A percentile compares a stretch with the other conserved stretches of the same genome.
Conservation (phyloP, 2,113 vertebrate genomes). For the Cacatua alba region DNA sequence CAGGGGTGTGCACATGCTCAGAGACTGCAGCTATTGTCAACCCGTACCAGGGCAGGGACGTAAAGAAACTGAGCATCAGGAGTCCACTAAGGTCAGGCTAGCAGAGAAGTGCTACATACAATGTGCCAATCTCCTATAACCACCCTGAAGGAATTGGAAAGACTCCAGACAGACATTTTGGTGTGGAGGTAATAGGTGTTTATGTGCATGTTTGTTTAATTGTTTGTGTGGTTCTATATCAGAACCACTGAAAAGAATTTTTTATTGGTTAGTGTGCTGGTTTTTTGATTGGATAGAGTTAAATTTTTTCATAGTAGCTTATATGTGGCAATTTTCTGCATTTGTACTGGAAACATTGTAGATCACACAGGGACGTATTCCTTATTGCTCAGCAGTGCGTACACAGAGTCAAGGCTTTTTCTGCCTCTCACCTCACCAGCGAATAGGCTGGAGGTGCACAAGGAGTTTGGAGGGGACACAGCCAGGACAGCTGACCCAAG, state of each 20-base stretch:
- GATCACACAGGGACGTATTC: background rate
- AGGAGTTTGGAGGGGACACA: background rate
- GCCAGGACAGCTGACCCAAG: background rate
- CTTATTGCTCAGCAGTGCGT: background rate
- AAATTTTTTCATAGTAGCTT: background rate
- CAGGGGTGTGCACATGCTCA: background rate
- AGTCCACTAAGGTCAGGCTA: background rate
- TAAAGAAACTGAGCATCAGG: background rate
- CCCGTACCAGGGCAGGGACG: background rate
- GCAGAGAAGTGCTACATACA: background rate
- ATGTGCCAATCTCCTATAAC: rapidly evolving
- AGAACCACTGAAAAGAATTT: background rate
- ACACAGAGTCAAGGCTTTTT: background rate
- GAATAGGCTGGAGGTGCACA: background rate
- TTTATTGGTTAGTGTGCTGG: background rate
- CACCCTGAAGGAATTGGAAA: background rate
- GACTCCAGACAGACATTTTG: background rate
- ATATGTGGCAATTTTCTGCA: background rate
- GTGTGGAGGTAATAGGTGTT: background rate
- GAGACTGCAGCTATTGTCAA: background rate
- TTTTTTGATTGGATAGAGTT: background rate
- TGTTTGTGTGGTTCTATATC: rapidly evolving
- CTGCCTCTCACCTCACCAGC: background rate
- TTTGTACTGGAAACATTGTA: background rate
- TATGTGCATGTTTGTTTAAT: background rate